Evolutionary conservation across 2,113 vertebrate species (phyloP).

Genomic region (Bettongia penicillata): DNA sequence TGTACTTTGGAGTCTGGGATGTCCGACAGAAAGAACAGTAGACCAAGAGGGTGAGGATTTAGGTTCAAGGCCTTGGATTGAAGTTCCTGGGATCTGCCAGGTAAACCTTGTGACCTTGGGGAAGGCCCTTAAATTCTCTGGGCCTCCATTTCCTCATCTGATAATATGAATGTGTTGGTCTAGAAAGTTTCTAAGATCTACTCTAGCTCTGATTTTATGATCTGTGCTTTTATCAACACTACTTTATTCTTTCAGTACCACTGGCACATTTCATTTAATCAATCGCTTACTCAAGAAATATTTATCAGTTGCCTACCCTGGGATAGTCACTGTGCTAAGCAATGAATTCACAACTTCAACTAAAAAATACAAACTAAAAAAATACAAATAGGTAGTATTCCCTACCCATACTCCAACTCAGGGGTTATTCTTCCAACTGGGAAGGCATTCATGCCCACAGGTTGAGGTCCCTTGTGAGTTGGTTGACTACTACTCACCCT

Average conservation of each 20-base stretch:
- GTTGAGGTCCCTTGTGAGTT: neutral
- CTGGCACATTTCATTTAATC: neutral
- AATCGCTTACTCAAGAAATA: too few species aligned
- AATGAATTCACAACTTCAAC: neutral
- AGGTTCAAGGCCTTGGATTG: neutral
- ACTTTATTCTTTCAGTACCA: neutral
- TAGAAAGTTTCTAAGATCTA: neutral
- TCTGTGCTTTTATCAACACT: neutral
- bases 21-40: neutral
- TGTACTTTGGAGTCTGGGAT: neutral
- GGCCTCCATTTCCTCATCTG: neutral
- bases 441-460: neutral
- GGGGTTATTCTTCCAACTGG: neutral
- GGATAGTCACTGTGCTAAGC: neutral
- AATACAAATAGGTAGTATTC: neutral
- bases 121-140: neutral
- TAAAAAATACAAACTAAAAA: neutral
- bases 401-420: neutral
- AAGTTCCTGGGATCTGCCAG: slow-evolving; percentile 4
- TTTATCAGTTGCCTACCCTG: neutral
- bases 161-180: neutral
- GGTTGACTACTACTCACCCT: neutral
- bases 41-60: neutral
- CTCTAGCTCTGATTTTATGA: neutral
- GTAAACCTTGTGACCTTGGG: slow-evolving; percentile 26